These are phyloP conservation scores for Polypterus senegalus DNA, from an alignment of 2,113 vertebrate species.

Conservation along the genomic window DNA sequence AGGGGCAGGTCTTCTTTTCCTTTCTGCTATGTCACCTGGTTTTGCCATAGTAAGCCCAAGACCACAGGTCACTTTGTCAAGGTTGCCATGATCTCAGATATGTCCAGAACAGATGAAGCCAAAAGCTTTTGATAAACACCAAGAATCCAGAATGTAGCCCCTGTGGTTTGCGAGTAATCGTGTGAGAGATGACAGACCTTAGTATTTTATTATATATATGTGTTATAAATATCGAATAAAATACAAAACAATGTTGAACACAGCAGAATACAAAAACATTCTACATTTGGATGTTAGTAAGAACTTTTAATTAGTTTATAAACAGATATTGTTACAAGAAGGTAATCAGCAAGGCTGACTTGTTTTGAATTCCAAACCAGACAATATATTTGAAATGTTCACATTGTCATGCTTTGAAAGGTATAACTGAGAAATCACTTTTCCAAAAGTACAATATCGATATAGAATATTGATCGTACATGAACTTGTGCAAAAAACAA, in stretches of 20 bases:
- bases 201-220: too few species aligned
- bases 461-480: conserved; percentile 51
- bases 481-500: conserved; percentile 51
- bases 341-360: conserved; percentile 52
- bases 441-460: conserved; percentile 69
- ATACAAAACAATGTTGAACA: neutral
- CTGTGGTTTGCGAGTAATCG: too few species aligned
- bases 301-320: conserved; percentile 55
- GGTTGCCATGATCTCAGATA: too few species aligned
- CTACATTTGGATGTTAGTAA: conserved; percentile 31
- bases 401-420: conserved; percentile 74
- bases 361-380: conserved; percentile 24
- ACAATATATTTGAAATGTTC: conserved; percentile 41
- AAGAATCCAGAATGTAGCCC: too few species aligned
- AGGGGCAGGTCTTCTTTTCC: too few species aligned
- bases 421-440: conserved; percentile 53
- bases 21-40: too few species aligned
- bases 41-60: too few species aligned
- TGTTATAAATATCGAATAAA: too few species aligned
- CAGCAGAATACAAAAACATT: neutral
- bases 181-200: too few species aligned
- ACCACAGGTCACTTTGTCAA: too few species aligned
- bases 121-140: too few species aligned
- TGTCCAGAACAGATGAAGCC: too few species aligned
- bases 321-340: conserved; percentile 60